Conservation (phyloP, 2,888 invertebrate genomes). For the Dolichopus griseipennis region DNA sequence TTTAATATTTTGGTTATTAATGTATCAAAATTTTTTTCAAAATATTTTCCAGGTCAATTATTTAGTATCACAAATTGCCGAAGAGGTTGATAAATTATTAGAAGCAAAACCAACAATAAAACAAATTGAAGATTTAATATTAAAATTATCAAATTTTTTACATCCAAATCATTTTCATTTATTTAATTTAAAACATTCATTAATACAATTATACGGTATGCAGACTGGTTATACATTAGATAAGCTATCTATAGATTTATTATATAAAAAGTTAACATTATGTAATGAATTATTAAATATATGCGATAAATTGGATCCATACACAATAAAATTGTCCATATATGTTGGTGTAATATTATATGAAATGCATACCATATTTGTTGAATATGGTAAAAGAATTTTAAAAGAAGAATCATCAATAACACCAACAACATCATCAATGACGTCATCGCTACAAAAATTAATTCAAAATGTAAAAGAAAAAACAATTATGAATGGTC, state of each 20-base stretch:
- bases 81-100: constrained; percentile 62
- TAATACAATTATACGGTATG: constrained; percentile 70
- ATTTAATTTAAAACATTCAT: constrained; percentile 70
- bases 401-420: constrained; percentile 14
- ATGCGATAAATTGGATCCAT: constrained; percentile 60
- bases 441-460: too few relatives aligned
- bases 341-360: constrained; percentile 70
- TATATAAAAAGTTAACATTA: constrained; percentile 57
- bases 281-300: constrained; percentile 56
- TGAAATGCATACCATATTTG: constrained; percentile 55
- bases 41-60: constrained; percentile 38
- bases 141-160: constrained; percentile 62
- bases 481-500: not conserved
- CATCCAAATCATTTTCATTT: constrained; percentile 80
- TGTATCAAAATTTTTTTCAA: too few relatives aligned
- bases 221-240: constrained; percentile 51
- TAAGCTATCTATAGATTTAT: constrained; percentile 50
- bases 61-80: constrained; percentile 62
- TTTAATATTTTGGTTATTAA: too few relatives aligned
- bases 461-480: not conserved
- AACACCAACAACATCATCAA: not conserved
- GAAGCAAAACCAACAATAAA: constrained; percentile 47
- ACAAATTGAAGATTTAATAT: constrained; percentile 55
- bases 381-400: constrained; percentile 45
- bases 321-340: constrained; percentile 62